A percentile compares a stretch with the other conserved stretches of the same genome.
Conservation (phyloP, 2,797 vertebrate species). For the Leucoraja ocellata region DNA sequence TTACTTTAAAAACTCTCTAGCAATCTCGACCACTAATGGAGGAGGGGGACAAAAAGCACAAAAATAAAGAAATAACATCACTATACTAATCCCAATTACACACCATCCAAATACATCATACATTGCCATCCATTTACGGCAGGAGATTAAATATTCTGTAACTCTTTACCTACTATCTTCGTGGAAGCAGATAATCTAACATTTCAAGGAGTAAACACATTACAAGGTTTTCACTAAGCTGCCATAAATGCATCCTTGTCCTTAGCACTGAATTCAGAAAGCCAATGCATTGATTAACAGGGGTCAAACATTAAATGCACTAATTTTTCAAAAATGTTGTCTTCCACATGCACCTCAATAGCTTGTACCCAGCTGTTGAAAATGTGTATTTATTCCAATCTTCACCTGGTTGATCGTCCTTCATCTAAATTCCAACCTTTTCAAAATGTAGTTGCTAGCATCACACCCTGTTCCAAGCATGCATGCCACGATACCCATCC, state of each 20-base stretch:
- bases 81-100: neutral
- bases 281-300: neutral
- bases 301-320: neutral
- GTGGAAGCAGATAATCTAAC: neutral
- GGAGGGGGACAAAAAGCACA: neutral
- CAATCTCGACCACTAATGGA: neutral
- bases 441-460: neutral
- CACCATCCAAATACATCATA: neutral
- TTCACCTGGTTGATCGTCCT: neutral
- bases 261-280: neutral
- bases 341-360: neutral
- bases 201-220: neutral
- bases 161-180: neutral
- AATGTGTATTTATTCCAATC: neutral
- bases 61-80: neutral
- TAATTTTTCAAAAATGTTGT: neutral
- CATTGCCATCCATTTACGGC: neutral
- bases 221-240: neutral
- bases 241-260: neutral
- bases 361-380: neutral
- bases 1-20: neutral
- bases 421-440: neutral
- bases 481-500: neutral
- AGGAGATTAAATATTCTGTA: neutral
- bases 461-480: neutral